Base-by-base conservation (phyloP, 2,113 vertebrate genomes). In the Oncorhynchus kisutch region DNA sequence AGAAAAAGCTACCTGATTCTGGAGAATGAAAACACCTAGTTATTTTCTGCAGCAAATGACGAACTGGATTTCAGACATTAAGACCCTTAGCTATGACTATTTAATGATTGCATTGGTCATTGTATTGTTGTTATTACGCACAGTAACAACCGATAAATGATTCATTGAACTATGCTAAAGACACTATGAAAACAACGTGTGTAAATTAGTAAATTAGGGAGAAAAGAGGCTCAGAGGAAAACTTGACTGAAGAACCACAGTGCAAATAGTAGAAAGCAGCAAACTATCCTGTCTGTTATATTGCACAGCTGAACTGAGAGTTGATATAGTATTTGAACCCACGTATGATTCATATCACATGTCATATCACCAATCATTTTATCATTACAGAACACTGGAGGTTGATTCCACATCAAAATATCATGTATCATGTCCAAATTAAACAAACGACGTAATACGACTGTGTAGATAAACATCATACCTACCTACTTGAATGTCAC, bases 91-190 rank as follows among this genome's bases (percentile, higher is more conserved):
- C 79, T 78, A 75, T 51, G 51, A 9, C 59, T 16, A 69, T 29
- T 14, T 34, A 20, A 4, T 78, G 51, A 83, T 78, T 88, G 74
- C 74, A 76, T 74, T 82, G 81, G n/a, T 62, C 72, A 71, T 78
- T 65, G 24, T 57, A 18, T 54, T 77, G 14, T 74, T 75, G 27
- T 4, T 74, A 7, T 14, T 75, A 66, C 77, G 49, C 66, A 79
- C 72, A 70, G 49, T 59, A 22, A 54, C 81, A 80, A 64, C 4
- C 7, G 72, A 49, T 22, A 69, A 18, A 59, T 64, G 29, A 62
- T 20, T 70, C 6, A 76, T 18, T 66, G 27, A 62, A 60, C 18
- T 25, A 67, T 4, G 14, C 25, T 62, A 57, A 77, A 67, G 31
- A 1, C 59, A 62, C 18, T 62, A 49, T 12, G 12, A n/a, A 65